These are phyloP conservation scores for Ligdia adustata DNA, from an alignment of 2,888 invertebrate genomes.

Conservation along the genomic window DNA sequence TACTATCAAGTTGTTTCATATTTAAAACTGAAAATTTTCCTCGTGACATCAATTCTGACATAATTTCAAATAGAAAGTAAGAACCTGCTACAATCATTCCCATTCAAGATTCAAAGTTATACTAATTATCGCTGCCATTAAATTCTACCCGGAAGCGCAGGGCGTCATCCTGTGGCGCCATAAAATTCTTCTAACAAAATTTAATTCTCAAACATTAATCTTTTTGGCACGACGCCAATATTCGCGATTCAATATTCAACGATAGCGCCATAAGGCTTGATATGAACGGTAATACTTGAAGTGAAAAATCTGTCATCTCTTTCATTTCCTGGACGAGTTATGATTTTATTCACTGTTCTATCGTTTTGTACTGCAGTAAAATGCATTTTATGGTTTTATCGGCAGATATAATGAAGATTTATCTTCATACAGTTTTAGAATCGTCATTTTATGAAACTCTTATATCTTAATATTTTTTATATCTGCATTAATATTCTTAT, in stretches of 20 bases:
- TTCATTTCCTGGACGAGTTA: constrained; percentile 15
- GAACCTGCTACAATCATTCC: constrained; percentile 6
- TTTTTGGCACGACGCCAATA: constrained; percentile 44
- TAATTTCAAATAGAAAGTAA: constrained; percentile 3
- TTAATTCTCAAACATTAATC: constrained; percentile 42
- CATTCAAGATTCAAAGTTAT: constrained; percentile 28
- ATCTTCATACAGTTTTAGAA: too few species aligned
- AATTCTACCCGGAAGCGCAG: constrained; percentile 4
- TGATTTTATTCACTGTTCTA: constrained; percentile 1
- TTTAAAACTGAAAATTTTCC: too few species aligned
- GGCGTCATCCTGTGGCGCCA: constrained; percentile 24
- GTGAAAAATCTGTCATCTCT: constrained; percentile 19
- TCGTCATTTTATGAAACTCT: too few species aligned
- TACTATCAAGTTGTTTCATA: too few species aligned
- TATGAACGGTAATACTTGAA: constrained; percentile 23
- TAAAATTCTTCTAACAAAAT: constrained; percentile 34
- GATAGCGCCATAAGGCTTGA: constrained; percentile 30
- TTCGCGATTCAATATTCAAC: constrained; percentile 36
- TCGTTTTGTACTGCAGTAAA: not conserved
- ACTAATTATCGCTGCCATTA: constrained; percentile 23
- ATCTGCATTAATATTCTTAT: too few species aligned
- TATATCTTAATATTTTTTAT: too few species aligned
- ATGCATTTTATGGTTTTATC: too few species aligned
- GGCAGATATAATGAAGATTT: too few species aligned
- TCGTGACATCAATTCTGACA: too few species aligned